A percentile compares a stretch with the other conserved stretches of the same genome.
Evolutionary conservation across 2,888 invertebrate genomes (phyloP).

Genomic region (Cyclophora punctaria): DNA sequence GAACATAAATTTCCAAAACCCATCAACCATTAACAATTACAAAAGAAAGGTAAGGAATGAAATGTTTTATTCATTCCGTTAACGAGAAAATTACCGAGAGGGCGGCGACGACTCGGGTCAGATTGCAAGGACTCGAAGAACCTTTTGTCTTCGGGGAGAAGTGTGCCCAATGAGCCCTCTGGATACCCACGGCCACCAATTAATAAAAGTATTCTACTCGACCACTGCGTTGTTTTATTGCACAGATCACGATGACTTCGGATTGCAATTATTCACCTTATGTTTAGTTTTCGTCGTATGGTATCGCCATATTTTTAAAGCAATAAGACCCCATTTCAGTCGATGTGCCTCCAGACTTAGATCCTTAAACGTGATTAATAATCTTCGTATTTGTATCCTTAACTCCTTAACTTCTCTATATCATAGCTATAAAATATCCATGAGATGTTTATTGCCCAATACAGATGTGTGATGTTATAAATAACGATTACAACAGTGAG

Average conservation of each 20-base stretch:
- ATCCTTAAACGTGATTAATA: too few relatives aligned
- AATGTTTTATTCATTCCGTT: slow-evolving; percentile 75
- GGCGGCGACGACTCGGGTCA: slow-evolving; percentile 57
- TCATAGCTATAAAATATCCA: too few relatives aligned
- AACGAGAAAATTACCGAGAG: slow-evolving; percentile 74
- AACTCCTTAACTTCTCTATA: too few relatives aligned
- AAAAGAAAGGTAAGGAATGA: slow-evolving; percentile 72
- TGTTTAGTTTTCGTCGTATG: not conserved
- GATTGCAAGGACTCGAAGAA: slow-evolving; percentile 66
- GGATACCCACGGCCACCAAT: slow-evolving; percentile 56
- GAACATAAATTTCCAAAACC: slow-evolving; percentile 67
- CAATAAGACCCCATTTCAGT: too few relatives aligned
- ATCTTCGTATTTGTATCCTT: too few relatives aligned
- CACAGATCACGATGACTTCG: slow-evolving; percentile 15
- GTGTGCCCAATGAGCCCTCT: slow-evolving; percentile 62
- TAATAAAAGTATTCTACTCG: slow-evolving; percentile 50
- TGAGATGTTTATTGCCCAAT: too few relatives aligned
- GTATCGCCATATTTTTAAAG: not conserved
- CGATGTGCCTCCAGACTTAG: too few relatives aligned
- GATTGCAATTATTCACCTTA: not conserved
- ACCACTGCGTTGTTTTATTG: slow-evolving; percentile 38
- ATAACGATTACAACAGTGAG: not conserved
- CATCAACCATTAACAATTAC: slow-evolving; percentile 73
- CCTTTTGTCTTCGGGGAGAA: slow-evolving; percentile 67
- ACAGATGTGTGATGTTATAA: not conserved